Conservation (phyloP, 1,140 invertebrate genomes). For the Ptiloglossa arizonensis region DNA sequence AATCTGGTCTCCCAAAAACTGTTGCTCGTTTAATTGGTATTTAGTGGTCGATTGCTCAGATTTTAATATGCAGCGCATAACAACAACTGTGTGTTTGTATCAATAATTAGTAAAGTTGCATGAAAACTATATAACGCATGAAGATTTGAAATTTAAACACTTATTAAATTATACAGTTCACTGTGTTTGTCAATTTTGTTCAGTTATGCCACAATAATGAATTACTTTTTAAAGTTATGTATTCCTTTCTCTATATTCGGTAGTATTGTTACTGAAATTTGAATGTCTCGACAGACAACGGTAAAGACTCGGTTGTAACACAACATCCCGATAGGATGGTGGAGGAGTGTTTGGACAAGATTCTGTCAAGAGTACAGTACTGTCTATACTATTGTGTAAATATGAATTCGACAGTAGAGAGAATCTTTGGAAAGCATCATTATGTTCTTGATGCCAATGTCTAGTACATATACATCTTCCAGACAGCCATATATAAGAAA, state of each 20-base stretch:
- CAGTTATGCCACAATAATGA: slow-evolving; percentile 7
- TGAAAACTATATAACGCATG: neutral
- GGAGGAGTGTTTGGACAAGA: slow-evolving; percentile 75
- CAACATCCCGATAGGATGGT: slow-evolving; percentile 76
- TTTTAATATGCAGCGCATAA: neutral
- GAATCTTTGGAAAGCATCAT: slow-evolving; percentile 62
- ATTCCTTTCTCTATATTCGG: neutral
- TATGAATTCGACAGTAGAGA: slow-evolving; percentile 68
- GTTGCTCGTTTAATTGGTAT: neutral
- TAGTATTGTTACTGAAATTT: slow-evolving; percentile 41
- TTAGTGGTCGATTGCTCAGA: neutral
- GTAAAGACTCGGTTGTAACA: slow-evolving; percentile 66
- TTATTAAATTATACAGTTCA: neutral
- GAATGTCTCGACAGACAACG: slow-evolving; percentile 12
- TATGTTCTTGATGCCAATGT: slow-evolving; percentile 24
- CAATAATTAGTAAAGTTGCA: neutral
- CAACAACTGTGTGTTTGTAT: neutral
- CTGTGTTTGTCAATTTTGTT: neutral
- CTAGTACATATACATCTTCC: slow-evolving; percentile 53
- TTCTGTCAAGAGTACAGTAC: slow-evolving; percentile 27
- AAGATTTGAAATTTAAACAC: neutral
- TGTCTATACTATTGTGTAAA: slow-evolving; percentile 18
- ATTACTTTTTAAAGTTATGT: neutral
- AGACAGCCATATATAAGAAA: slow-evolving; percentile 71
- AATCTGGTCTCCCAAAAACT: neutral